Conservation (phyloP, 2,113 vertebrate species). For the Pomatostomus ruficeps region DNA sequence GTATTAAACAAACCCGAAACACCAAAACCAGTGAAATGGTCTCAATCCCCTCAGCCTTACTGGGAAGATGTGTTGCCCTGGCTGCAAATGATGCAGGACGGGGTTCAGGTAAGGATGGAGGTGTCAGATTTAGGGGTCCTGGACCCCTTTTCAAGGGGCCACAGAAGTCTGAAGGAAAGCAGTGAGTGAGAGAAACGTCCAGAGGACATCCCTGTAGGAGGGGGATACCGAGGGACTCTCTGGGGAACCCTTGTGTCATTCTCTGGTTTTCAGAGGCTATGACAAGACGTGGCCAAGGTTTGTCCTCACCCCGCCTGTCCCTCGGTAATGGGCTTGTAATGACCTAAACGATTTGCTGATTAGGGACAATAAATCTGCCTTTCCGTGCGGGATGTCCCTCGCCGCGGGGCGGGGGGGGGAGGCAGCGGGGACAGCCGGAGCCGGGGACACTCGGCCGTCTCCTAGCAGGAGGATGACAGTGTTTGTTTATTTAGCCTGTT, state of each 20-base stretch:
- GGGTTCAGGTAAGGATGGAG: not conserved
- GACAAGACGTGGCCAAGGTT: slow-evolving; percentile 52
- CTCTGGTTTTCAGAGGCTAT: slow-evolving; percentile 60
- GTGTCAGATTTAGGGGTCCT: not conserved
- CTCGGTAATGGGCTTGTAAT: slow-evolving; percentile 85
- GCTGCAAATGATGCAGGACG: not conserved
- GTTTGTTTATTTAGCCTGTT: not conserved
- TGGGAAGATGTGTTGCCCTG: accelerated
- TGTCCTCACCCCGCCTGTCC: slow-evolving; percentile 70
- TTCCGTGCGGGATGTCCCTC: slow-evolving; percentile 43
- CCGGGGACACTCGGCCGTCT: not conserved
- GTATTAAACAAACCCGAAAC: not conserved
- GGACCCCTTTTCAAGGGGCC: not conserved
- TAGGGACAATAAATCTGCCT: slow-evolving; percentile 88
- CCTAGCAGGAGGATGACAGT: not conserved
- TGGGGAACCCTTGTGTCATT: slow-evolving; percentile 16
- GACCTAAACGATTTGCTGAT: slow-evolving; percentile 90
- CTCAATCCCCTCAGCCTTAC: not conserved
- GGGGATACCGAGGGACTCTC: not conserved
- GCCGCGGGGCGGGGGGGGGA: not conserved
- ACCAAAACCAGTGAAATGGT: not conserved
- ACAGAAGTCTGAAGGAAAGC: not conserved
- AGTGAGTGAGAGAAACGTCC: not conserved
- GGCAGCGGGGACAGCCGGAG: not conserved
- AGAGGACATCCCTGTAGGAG: not conserved